Conservation (phyloP, 64 coral and sea anemone species). For the Pocillopora damicornis region DNA sequence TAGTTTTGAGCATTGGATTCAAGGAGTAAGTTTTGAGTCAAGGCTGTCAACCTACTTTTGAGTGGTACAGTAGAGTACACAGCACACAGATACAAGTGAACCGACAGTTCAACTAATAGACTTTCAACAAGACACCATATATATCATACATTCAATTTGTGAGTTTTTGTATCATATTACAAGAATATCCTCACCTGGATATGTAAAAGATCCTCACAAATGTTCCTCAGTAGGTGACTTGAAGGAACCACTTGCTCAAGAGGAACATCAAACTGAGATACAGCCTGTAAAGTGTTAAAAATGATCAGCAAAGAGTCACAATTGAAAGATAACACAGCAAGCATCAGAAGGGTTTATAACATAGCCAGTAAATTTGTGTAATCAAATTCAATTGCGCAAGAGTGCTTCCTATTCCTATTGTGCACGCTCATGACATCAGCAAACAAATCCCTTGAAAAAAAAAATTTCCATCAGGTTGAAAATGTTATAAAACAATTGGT, state of each 20-base stretch:
- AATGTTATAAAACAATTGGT: no score
- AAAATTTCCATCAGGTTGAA: no score
- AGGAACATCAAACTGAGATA: constrained; percentile 81
- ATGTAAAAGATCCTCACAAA: constrained; percentile 73
- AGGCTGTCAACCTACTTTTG: no score
- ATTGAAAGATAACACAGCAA: neutral
- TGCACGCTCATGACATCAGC: no score
- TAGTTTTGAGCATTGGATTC: no score
- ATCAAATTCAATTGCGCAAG: no score
- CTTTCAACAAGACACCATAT: neutral
- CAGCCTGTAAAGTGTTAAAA: constrained; percentile 46
- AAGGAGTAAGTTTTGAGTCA: no score
- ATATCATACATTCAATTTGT: neutral
- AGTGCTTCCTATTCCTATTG: no score
- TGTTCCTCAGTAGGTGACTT: constrained; percentile 56
- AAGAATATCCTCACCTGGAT: constrained; percentile 57
- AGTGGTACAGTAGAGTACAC: no score
- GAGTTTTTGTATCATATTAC: neutral
- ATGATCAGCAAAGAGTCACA: neutral
- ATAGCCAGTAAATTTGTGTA: neutral
- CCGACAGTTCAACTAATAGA: no score
- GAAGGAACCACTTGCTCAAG: constrained; percentile 68
- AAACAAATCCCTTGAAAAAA: no score
- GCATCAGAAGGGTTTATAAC: neutral
- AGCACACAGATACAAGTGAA: neutral